Evolutionary conservation across 2,888 invertebrate genomes (phyloP).

Genomic region (Lasioglossum marginatum): DNA sequence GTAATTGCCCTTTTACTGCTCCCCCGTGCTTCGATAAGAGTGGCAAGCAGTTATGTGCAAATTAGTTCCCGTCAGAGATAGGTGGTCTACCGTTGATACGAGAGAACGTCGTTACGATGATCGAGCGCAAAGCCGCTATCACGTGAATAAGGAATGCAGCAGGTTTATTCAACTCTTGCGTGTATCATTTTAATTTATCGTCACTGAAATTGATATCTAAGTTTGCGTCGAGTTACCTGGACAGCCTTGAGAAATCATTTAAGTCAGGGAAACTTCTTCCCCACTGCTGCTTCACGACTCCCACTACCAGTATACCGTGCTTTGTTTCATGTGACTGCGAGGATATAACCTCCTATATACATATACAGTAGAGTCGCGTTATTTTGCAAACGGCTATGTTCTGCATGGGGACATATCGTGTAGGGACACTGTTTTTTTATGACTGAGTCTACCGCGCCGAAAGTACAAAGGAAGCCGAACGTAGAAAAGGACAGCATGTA

Average conservation of each 20-base stretch:
- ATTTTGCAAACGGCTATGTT: no score
- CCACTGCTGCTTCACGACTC: no score
- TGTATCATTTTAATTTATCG: constrained; percentile 43
- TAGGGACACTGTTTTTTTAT: no score
- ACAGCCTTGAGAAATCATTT: background rate
- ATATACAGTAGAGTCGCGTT: no score
- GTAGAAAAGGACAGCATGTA: no score
- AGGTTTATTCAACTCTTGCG: constrained; percentile 52
- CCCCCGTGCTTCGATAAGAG: constrained; percentile 41
- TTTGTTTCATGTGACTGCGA: no score
- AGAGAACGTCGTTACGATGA: constrained; percentile 50
- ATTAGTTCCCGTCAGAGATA: constrained; percentile 62
- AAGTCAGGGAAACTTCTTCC: no score
- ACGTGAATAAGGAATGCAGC: constrained; percentile 17
- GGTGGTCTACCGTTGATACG: constrained; percentile 46
- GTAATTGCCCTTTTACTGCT: constrained; percentile 54
- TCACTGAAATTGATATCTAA: constrained; percentile 38
- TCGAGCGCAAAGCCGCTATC: constrained; percentile 43
- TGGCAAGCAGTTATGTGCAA: constrained; percentile 44
- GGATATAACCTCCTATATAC: no score
- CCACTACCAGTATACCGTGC: no score
- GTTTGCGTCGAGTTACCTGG: background rate
- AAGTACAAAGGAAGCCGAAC: no score
- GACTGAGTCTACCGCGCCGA: no score
- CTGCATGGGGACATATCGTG: no score